Evolutionary conservation across 2,888 invertebrate species (phyloP).

Genomic region (Lysandra coridon): DNA sequence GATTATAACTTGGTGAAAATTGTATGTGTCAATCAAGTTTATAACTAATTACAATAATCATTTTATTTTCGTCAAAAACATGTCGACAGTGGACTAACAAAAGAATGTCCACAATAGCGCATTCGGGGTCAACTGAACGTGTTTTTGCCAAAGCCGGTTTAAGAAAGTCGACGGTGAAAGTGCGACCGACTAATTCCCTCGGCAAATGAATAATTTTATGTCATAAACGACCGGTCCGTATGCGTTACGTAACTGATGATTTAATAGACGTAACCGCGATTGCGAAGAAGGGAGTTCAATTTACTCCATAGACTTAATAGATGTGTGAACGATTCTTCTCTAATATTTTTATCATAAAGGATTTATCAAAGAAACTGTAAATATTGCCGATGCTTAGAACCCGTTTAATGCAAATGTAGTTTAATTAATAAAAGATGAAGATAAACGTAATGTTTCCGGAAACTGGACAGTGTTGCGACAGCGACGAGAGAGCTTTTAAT

Average conservation of each 20-base stretch:
- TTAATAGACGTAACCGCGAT: constrained; percentile 52
- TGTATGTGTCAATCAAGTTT: no score
- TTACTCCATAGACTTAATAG: background rate
- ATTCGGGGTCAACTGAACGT: constrained; percentile 63
- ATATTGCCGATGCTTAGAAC: background rate
- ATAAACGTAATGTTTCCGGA: constrained; percentile 13
- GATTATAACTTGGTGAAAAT: no score
- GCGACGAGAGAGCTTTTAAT: constrained; percentile 25
- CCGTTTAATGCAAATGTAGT: background rate
- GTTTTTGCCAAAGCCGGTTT: constrained; percentile 54
- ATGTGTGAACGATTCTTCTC: background rate
- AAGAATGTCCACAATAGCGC: constrained; percentile 58
- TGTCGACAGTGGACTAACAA: constrained; percentile 51
- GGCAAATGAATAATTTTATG: constrained; percentile 69
- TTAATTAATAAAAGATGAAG: constrained; percentile 10
- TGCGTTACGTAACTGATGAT: constrained; percentile 47
- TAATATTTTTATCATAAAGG: background rate
- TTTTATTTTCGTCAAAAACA: background rate
- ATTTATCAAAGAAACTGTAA: background rate
- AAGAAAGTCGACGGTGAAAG: constrained; percentile 75
- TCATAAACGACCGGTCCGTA: constrained; percentile 64
- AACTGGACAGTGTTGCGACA: constrained; percentile 11
- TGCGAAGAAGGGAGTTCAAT: constrained; percentile 54
- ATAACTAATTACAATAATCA: no score
- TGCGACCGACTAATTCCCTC: constrained; percentile 65